phyloP scores from a whole-genome alignment of 2,113 vertebrate genomes.

The Physeter macrocephalus region DNA sequence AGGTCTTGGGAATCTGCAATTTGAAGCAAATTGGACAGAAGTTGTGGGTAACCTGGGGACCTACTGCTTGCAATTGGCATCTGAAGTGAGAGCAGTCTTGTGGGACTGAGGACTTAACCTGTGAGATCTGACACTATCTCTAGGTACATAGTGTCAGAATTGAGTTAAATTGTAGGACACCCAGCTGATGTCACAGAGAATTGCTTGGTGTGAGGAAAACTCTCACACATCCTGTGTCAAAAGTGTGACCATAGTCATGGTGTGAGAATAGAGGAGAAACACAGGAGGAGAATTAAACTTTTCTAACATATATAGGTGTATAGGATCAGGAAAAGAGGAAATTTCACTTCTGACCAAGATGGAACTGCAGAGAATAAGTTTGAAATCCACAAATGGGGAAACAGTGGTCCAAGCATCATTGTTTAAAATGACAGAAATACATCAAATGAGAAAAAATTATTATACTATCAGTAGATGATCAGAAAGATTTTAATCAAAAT shows the following conservation, averaged over 20 bases:
- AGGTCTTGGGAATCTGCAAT: neutral
- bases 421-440: neutral
- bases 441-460: neutral
- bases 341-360: neutral
- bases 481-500: neutral
- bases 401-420: neutral
- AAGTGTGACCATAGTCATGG: neutral
- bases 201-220: neutral
- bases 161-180: neutral
- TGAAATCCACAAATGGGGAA: neutral
- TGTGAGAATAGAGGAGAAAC: neutral
- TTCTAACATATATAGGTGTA: neutral
- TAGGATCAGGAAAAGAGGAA: neutral
- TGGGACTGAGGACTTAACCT: neutral
- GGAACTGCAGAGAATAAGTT: neutral
- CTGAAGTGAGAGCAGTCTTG: neutral
- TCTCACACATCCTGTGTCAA: neutral
- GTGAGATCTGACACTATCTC: neutral
- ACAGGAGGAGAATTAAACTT: neutral
- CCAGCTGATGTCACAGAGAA: neutral
- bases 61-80: neutral
- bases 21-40: neutral
- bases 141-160: neutral
- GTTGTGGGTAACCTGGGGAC: neutral
- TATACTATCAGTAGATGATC: neutral